Evolutionary conservation across 2,113 vertebrate species (phyloP), one percentile per base, ranked within the genome.

Genomic region (Corythaeola cristata): DNA sequence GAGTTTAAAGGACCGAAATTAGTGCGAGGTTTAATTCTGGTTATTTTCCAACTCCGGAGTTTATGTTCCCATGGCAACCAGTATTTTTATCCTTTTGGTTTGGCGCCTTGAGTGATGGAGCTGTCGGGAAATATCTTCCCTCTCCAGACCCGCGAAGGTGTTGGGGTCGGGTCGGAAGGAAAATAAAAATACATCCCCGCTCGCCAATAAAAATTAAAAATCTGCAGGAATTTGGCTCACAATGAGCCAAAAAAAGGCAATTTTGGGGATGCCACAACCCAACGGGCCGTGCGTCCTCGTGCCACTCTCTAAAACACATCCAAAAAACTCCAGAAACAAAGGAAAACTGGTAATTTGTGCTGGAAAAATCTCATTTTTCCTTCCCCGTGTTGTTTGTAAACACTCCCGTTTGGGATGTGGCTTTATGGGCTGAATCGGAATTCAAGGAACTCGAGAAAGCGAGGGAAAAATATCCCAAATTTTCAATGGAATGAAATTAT

Each of bases 1-100:
- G 39, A 11, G 39, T 44, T 66, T 88, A 77, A n/a, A 63, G 58
- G 75, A 28, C 41, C 0, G 0, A 74, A 95, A 94, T 90, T 92
- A 93, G 85, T n/a, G 44, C 60, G 12, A 84, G 82, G 59, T 90
- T 96, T 91, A 93, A 92, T 94, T 93, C 79, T 35, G 23, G 58
- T 88, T 88, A 23, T 84, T 95, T 94, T 84, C 83, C 67, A 90
- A 93, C 88, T 84, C 82, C 3, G 11, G 93, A 85, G 78, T 96
- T 95, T 85, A 47, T 15, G 95, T 96, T 97, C 68, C 96, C 85
- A 94, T 96, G 79, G 85, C 88, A 96, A 97, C 95, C 7, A 28
- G 94, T 94, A 96, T 95, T 95, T 96, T 96, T 96, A 96, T 95
- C 91, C 75, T 85, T 88, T 37, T 78, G 58, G 41, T 86, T 93